Conservation (phyloP, 2,113 vertebrate species). For the Melanerpes formicivorus region DNA sequence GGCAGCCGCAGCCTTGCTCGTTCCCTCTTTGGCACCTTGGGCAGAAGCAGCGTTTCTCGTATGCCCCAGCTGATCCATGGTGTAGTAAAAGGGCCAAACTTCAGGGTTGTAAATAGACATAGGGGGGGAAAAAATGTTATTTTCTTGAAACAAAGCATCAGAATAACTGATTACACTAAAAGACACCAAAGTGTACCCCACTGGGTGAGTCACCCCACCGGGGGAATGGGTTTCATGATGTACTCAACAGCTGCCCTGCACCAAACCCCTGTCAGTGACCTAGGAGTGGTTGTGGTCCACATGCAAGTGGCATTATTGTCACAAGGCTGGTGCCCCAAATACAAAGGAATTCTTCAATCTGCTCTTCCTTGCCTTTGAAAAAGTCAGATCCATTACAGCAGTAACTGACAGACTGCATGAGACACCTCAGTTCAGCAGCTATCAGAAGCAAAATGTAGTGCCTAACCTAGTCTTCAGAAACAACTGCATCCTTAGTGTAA, state of each 20-base stretch:
- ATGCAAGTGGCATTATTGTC: accelerated
- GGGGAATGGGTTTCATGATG: background rate
- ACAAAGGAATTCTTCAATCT: background rate
- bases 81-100: background rate
- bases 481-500: background rate
- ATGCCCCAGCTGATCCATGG: slow-evolving; percentile 58
- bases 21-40: slow-evolving; percentile 66
- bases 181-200: background rate
- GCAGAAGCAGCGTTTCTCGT: slow-evolving; percentile 43
- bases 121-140: slow-evolving; percentile 2
- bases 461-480: background rate
- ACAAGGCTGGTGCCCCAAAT: background rate
- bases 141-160: slow-evolving; percentile 1
- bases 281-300: background rate
- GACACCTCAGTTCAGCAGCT: background rate
- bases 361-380: background rate
- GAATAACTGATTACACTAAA: background rate
- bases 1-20: slow-evolving; percentile 39
- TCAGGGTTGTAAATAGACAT: slow-evolving; percentile 34
- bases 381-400: background rate
- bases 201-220: background rate
- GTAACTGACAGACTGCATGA: background rate
- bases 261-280: background rate
- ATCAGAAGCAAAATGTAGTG: background rate
- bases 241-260: background rate